Evolutionary conservation across 2,888 invertebrate species (phyloP).

Genomic region (Pherbina coryleti): DNA sequence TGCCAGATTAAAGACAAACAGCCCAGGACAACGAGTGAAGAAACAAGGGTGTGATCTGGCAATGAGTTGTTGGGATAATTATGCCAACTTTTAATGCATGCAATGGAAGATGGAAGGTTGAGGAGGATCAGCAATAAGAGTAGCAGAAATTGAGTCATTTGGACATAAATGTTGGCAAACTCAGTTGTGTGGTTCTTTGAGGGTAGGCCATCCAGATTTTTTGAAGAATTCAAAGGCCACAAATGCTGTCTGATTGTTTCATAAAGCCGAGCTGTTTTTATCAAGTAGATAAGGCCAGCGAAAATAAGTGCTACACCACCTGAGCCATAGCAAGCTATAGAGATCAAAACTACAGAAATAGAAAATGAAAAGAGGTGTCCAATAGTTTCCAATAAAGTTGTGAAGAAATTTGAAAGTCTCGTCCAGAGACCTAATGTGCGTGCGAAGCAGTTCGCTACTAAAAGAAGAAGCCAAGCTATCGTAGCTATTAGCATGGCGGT

Average conservation of each 20-base stretch:
- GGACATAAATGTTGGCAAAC: slow-evolving; percentile 75
- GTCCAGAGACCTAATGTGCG: neutral
- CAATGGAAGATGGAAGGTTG: slow-evolving; percentile 79
- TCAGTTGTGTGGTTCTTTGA: slow-evolving; percentile 34
- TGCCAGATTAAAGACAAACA: neutral
- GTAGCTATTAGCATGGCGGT: slow-evolving; percentile 54
- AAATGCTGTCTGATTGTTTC: neutral
- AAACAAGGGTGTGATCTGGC: slow-evolving; percentile 18
- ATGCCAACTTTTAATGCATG: slow-evolving; percentile 81
- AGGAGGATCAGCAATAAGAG: slow-evolving; percentile 77
- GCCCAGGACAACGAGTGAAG: neutral
- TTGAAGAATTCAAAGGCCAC: neutral
- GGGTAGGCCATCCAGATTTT: slow-evolving; percentile 37
- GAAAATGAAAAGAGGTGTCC: slow-evolving; percentile 2
- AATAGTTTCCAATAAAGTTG: neutral
- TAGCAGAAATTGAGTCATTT: slow-evolving; percentile 79
- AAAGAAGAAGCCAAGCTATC: slow-evolving; percentile 49
- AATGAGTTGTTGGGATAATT: neutral
- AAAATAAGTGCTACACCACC: slow-evolving; percentile 9
- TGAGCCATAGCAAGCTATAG: neutral
- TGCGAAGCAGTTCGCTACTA: neutral
- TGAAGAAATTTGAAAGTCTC: neutral
- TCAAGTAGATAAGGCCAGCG: neutral
- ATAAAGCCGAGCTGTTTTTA: neutral
- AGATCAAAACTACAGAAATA: neutral